Evolutionary conservation across 2,797 vertebrate species (phyloP).

Genomic region (Clarias pachynema): DNA sequence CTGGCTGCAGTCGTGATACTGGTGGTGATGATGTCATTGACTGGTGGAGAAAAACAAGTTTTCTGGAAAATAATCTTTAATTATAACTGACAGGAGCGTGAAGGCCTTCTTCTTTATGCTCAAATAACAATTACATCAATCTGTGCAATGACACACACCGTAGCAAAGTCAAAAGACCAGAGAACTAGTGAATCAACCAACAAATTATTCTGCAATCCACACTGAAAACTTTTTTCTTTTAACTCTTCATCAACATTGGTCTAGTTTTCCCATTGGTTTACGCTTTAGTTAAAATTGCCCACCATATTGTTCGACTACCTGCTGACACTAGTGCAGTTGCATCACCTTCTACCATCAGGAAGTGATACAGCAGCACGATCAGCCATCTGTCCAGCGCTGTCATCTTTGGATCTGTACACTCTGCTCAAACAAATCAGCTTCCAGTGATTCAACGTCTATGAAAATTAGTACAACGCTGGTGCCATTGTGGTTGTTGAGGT

Average conservation of each 20-base stretch:
- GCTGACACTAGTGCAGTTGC: not conserved
- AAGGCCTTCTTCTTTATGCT: not conserved
- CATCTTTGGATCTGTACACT: not conserved
- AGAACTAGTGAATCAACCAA: not conserved
- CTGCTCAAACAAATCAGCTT: not conserved
- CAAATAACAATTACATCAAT: not conserved
- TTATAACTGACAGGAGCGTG: not conserved
- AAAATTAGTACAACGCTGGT: not conserved
- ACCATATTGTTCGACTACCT: not conserved
- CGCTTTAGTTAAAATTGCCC: not conserved
- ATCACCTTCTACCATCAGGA: too few relatives aligned
- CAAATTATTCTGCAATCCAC: not conserved
- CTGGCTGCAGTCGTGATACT: not conserved
- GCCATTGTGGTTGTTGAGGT: not conserved
- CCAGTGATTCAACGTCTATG: not conserved
- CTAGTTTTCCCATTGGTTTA: not conserved
- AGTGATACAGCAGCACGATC: not conserved
- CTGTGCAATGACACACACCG: not conserved
- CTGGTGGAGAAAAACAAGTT: not conserved
- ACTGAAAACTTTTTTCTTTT: not conserved
- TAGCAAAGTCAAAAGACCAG: not conserved
- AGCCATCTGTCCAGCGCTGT: not conserved
- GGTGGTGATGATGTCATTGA: constrained; percentile 18
- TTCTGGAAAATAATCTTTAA: not conserved
- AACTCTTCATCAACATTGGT: not conserved